phyloP scores from a whole-genome alignment of 2,113 vertebrate species.

The Alouatta palliata region DNA sequence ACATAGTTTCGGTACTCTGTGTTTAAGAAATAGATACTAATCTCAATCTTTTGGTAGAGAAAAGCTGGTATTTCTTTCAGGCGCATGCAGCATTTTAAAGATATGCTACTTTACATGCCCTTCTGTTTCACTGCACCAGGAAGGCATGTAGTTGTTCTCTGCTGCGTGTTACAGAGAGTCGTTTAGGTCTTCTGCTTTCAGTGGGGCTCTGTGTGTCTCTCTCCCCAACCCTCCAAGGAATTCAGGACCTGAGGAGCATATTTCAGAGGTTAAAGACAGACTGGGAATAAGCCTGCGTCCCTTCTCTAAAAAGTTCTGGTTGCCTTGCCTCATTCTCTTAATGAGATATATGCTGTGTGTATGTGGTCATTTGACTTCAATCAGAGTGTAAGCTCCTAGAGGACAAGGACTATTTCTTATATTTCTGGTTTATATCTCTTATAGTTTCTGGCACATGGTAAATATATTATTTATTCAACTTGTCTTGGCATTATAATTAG shows the following conservation, averaged over 20 bases:
- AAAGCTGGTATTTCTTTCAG: neutral
- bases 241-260: neutral
- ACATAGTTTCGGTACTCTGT: neutral
- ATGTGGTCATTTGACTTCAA: neutral
- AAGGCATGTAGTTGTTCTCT: neutral
- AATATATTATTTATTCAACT: neutral
- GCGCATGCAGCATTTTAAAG: neutral
- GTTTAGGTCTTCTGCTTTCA: neutral
- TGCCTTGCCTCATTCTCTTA: neutral
- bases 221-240: neutral
- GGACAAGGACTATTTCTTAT: neutral
- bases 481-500: neutral
- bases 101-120: rapidly evolving
- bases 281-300: neutral
- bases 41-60: neutral
- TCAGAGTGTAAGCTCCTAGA: neutral
- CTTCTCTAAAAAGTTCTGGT: neutral
- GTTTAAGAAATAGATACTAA: neutral
- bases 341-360: neutral
- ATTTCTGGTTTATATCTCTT: neutral
- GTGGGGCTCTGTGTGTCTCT: neutral
- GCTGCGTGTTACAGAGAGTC: neutral
- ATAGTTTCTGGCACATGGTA: neutral
- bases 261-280: neutral
- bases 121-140: neutral